Percentiles rank a stretch among this genome's conserved stretches.
Conservation (phyloP, 2,888 invertebrate genomes). For the Pristionchus arcanus region DNA sequence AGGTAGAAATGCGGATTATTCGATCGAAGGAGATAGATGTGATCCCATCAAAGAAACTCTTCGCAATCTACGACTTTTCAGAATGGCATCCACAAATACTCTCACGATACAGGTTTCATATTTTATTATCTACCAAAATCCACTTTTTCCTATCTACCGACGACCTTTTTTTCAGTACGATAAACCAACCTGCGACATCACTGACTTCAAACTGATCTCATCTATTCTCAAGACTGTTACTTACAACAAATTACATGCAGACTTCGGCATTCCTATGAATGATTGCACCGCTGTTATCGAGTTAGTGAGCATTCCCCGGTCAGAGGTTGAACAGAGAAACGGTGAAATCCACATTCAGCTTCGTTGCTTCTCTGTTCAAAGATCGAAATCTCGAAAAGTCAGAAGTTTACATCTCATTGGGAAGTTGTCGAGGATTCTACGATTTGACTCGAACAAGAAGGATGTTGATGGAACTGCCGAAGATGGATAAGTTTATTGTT, state of each 20-base stretch:
- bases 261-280: background rate
- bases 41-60: background rate
- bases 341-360: background rate
- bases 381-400: background rate
- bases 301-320: no score
- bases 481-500: constrained; percentile 1
- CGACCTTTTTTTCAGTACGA: background rate
- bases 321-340: no score
- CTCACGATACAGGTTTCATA: background rate
- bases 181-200: background rate
- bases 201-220: background rate
- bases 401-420: background rate
- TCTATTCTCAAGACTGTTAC: background rate
- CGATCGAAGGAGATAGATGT: background rate
- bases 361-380: background rate
- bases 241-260: background rate
- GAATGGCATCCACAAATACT: background rate
- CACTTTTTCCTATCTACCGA: no score
- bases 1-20: background rate
- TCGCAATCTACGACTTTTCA: background rate
- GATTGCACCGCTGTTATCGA: background rate
- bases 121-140: no score
- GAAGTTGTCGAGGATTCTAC: background rate
- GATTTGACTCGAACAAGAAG: background rate
- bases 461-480: background rate